A percentile compares a stretch with the other conserved stretches of the same genome.
Conservation (phyloP, 2,888 invertebrate genomes). For the Gastrophysa polygoni region DNA sequence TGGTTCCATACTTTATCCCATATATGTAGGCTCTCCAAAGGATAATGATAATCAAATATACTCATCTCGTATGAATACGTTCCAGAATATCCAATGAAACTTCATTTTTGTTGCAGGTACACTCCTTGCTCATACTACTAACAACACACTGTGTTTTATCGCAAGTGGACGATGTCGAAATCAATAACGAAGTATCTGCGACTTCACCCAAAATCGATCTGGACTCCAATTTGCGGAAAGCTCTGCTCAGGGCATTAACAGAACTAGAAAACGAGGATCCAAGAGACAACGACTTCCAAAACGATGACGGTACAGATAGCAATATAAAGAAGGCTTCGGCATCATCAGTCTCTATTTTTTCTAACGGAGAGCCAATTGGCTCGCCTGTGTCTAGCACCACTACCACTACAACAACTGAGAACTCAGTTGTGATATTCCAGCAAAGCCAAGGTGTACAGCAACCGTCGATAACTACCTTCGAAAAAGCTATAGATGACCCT, state of each 20-base stretch:
- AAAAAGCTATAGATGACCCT: slow-evolving; percentile 38
- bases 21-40: no score
- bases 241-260: slow-evolving; percentile 75
- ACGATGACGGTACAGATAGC: slow-evolving; percentile 51
- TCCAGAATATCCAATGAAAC: neutral
- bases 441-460: slow-evolving; percentile 49
- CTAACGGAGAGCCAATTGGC: slow-evolving; percentile 20
- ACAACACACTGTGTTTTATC: slow-evolving; percentile 7
- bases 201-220: slow-evolving; percentile 59
- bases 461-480: slow-evolving; percentile 44
- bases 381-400: slow-evolving; percentile 49
- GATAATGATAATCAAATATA: no score
- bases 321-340: slow-evolving; percentile 58
- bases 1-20: no score
- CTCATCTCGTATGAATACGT: neutral
- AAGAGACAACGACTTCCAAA: slow-evolving; percentile 54
- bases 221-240: slow-evolving; percentile 76
- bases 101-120: slow-evolving; percentile 19
- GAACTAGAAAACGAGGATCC: slow-evolving; percentile 73
- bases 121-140: slow-evolving; percentile 3
- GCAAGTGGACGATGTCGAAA: slow-evolving; percentile 16
- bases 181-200: slow-evolving; percentile 18
- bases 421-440: slow-evolving; percentile 49
- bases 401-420: slow-evolving; percentile 17
- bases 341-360: slow-evolving; percentile 65